Evolutionary conservation across 2,113 vertebrate genomes (phyloP).

Genomic region (Dasyprocta punctata): DNA sequence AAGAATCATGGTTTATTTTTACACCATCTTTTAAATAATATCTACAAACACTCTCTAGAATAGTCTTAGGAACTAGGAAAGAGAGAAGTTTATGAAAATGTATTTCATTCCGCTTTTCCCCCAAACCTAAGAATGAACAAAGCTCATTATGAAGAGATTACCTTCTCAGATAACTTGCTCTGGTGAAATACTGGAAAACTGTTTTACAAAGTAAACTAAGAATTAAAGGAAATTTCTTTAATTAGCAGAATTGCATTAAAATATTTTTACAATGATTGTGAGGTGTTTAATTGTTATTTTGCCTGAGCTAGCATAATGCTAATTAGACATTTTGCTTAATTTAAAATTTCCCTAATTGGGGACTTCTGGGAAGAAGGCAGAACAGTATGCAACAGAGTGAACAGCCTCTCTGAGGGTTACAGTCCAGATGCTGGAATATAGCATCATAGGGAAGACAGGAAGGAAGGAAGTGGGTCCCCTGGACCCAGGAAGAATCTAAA

Average conservation of each 20-base stretch:
- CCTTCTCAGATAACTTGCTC: not conserved
- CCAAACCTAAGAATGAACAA: not conserved
- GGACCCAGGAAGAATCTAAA: too few species aligned
- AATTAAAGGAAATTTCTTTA: not conserved
- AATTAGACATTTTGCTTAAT: slow-evolving; percentile 41
- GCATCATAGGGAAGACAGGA: too few species aligned
- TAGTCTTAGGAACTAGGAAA: not conserved
- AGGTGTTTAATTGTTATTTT: slow-evolving; percentile 54
- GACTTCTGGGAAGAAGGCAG: too few species aligned
- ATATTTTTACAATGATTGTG: not conserved
- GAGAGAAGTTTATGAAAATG: not conserved
- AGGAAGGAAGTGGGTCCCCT: too few species aligned
- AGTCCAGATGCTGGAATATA: too few species aligned
- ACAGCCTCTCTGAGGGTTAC: too few species aligned
- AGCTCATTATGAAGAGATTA: not conserved
- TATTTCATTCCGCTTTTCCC: not conserved
- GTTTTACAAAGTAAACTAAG: slow-evolving; percentile 15
- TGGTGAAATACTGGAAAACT: slow-evolving; percentile 37
- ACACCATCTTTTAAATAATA: slow-evolving; percentile 15
- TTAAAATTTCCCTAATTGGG: not conserved
- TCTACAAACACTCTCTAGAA: not conserved
- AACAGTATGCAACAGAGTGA: too few species aligned
- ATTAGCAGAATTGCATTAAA: slow-evolving; percentile 30
- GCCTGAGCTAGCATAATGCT: not conserved
- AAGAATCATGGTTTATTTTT: not conserved